Evolutionary conservation across 2,113 vertebrate species (phyloP), one percentile per base, ranked within the genome.

Genomic region (Heliornis fulica): DNA sequence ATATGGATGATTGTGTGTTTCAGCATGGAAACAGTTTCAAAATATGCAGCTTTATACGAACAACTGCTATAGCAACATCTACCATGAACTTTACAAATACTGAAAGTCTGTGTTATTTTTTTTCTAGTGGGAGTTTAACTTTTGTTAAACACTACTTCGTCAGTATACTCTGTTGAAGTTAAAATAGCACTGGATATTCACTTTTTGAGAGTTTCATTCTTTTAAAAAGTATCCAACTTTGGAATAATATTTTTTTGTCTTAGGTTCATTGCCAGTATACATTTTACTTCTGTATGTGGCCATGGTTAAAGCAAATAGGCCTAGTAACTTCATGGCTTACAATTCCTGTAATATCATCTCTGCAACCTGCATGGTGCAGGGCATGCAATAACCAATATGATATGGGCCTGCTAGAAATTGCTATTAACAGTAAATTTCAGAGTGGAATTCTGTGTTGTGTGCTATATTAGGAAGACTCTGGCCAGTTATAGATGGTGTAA

Each of bases 1-100:
- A 9, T 34, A 14, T 1, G 1, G 7, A 4, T 48, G 15, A 12
- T 51, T 51, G 4, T 50, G 9, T 53, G 8, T 23, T 2, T 75
- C 15, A 8, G 1, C n/a, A 25, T 43, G 12, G 64, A 50, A 74
- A 46, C 0, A 57, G 11, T 48, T 28, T 25, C 48, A 57, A 82
- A 69, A 13, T 13, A 0, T 21, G 10, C 26, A 83, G 21, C 25
- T 84, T 84, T 86, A 8, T 51, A 69, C 61, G 7, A 61, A 28
- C 2, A 3, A 31, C 26, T 66, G 15, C 36, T 64, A 60, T 43
- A 69, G 29, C 23, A 36, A 5, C 25, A 45, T 36, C 41, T 66
- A 2, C 15, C 4, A 41, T 20, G 19, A n/a, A 19, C 78, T 46
- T 82, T 79, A 36, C 29, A 82, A 77, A 76, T 56, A 34, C 11